These are phyloP conservation scores for Melierax canorus DNA, from an alignment of 2,113 vertebrate genomes.

Conservation along the genomic window DNA sequence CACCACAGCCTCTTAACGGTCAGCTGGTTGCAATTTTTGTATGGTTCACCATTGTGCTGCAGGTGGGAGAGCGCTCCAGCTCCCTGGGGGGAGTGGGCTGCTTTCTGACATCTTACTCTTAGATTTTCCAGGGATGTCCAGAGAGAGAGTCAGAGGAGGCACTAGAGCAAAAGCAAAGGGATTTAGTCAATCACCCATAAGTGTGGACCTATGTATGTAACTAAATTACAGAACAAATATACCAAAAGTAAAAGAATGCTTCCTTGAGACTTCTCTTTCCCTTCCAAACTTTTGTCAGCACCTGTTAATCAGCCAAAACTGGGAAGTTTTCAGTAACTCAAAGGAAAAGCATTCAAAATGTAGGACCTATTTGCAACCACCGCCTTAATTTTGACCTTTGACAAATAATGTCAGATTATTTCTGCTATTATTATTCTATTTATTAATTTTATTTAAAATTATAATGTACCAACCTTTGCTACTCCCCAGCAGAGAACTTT, in stretches of 20 bases:
- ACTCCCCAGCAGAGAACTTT: not conserved
- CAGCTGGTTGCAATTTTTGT: not conserved
- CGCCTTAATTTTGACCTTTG: not conserved
- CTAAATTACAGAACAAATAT: not conserved
- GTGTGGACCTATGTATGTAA: not conserved
- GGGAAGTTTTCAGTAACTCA: not conserved
- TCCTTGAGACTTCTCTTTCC: not conserved
- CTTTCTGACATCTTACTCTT: not conserved
- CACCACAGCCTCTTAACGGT: not conserved
- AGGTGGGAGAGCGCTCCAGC: not conserved
- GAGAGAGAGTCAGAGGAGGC: not conserved
- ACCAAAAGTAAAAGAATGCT: not conserved
- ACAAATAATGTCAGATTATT: not conserved
- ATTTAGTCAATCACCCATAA: not conserved
- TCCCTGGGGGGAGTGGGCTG: rapidly evolving
- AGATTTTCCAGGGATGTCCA: not conserved
- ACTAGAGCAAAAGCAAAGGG: not conserved
- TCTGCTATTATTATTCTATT: not conserved
- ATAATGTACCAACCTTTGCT: not conserved
- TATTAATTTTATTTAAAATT: not conserved
- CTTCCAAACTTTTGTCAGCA: not conserved
- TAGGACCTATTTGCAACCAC: not conserved
- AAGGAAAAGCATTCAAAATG: not conserved
- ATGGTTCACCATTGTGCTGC: not conserved
- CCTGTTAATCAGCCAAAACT: not conserved